phyloP scores from a whole-genome alignment of 2,797 vertebrate species.

The Gymnothorax javanicus region DNA sequence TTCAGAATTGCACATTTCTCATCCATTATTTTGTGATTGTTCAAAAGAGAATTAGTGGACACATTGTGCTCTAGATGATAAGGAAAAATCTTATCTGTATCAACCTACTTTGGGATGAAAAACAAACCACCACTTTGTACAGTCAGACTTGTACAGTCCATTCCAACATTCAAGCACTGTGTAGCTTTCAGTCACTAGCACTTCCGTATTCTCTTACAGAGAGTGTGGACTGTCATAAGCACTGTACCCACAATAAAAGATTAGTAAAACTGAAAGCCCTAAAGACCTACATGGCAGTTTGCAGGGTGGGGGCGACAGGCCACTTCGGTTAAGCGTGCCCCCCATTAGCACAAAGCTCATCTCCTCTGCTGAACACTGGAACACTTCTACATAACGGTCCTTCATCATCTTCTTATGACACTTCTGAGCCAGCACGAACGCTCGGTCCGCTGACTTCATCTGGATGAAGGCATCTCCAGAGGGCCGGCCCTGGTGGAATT shows the following conservation, averaged over 20 bases:
- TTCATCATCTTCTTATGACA: conserved; percentile 98
- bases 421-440: conserved; percentile 89
- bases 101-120: conserved; percentile 36
- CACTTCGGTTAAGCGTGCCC: conserved; percentile 93
- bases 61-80: conserved; percentile 38
- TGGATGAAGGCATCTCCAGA: conserved; percentile 96
- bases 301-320: conserved; percentile 94
- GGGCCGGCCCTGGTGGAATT: conserved; percentile 80
- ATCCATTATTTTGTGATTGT: conserved; percentile 2
- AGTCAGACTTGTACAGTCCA: conserved; percentile 3
- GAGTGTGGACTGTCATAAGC: neutral
- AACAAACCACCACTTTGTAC: conserved; percentile 48
- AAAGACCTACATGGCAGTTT: conserved; percentile 90
- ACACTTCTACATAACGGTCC: conserved; percentile 96
- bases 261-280: too few relatives aligned
- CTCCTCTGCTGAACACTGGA: conserved; percentile 96
- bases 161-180: neutral
- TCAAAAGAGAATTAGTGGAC: conserved; percentile 22
- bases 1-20: neutral
- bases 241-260: neutral
- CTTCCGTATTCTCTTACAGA: neutral
- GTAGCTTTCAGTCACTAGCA: neutral
- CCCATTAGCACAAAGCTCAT: conserved; percentile 99
- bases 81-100: conserved; percentile 58
- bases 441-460: conserved; percentile 91